Conservation (phyloP, 2,797 vertebrate species). For the Ficedula albicollis region DNA sequence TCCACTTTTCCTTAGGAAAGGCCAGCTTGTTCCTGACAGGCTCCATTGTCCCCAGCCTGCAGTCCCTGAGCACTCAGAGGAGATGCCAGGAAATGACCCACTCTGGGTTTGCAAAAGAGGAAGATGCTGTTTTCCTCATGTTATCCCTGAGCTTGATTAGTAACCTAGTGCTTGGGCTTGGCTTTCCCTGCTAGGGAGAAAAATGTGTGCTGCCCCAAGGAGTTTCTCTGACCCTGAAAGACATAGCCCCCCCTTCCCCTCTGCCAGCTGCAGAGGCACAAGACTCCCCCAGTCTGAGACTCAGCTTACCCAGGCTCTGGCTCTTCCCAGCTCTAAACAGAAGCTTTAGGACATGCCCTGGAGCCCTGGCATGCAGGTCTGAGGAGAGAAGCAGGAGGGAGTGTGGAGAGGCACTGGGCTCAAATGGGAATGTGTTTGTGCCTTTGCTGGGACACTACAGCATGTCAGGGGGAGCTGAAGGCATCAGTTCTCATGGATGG, state of each 20-base stretch:
- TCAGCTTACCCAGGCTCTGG: background rate
- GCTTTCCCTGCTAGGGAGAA: background rate
- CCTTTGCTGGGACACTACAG: background rate
- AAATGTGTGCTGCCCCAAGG: background rate
- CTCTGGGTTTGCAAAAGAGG: background rate
- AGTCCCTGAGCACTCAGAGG: background rate
- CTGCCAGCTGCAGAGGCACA: background rate
- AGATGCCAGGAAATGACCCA: background rate
- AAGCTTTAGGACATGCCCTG: background rate
- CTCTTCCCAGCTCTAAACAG: background rate
- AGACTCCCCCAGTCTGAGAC: background rate
- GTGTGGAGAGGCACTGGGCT: background rate
- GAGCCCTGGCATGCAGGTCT: background rate
- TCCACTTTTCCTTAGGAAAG: background rate
- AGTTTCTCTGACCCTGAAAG: background rate
- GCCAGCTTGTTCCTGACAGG: background rate
- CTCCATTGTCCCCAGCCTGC: background rate
- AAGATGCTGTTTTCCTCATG: background rate
- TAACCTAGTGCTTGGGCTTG: background rate
- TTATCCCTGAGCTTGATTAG: background rate
- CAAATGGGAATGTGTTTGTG: no score
- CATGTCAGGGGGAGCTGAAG: background rate
- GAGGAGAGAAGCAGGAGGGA: background rate
- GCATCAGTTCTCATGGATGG: background rate
- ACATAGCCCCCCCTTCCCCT: background rate